These are phyloP conservation scores for Pyrgus malvae DNA, from an alignment of 2,888 invertebrate species.

Conservation along the genomic window DNA sequence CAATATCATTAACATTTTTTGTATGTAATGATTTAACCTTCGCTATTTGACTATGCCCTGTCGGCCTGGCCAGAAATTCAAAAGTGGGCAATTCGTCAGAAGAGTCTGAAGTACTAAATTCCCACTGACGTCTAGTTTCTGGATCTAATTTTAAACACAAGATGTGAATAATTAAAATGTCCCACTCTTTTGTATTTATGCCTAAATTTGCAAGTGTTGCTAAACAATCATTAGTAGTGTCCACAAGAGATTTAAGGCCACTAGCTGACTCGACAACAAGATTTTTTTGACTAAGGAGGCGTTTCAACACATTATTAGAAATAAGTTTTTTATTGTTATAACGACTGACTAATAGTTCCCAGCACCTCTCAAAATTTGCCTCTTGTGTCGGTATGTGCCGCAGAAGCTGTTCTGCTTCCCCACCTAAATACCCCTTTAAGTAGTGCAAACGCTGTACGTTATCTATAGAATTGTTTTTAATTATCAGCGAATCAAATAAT, in stretches of 20 bases:
- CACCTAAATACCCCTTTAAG: not conserved
- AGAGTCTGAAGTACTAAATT: not conserved
- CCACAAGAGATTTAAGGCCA: not conserved
- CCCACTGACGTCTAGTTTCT: conserved; percentile 6
- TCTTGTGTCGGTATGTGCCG: conserved; percentile 7
- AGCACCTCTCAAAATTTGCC: not conserved
- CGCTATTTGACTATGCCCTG: not conserved
- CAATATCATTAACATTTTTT: not conserved
- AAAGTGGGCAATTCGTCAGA: not conserved
- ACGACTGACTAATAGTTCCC: not conserved
- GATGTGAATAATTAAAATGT: conserved; percentile 5
- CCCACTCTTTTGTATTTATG: not conserved
- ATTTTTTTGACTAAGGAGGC: not conserved
- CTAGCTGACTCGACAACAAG: not conserved
- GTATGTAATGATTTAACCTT: not conserved
- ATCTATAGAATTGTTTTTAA: conserved; percentile 1
- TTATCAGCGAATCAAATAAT: conserved; percentile 27
- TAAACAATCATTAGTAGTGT: conserved; percentile 4
- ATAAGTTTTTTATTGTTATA: not conserved
- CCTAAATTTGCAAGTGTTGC: not conserved
- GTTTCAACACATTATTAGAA: conserved; percentile 1
- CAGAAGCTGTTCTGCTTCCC: conserved; percentile 6
- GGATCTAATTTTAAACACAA: conserved; percentile 4
- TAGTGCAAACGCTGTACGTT: not conserved
- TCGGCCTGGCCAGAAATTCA: not conserved